phyloP scores from a whole-genome alignment of 2,113 vertebrate species.

The Nyctereutes procyonoides region DNA sequence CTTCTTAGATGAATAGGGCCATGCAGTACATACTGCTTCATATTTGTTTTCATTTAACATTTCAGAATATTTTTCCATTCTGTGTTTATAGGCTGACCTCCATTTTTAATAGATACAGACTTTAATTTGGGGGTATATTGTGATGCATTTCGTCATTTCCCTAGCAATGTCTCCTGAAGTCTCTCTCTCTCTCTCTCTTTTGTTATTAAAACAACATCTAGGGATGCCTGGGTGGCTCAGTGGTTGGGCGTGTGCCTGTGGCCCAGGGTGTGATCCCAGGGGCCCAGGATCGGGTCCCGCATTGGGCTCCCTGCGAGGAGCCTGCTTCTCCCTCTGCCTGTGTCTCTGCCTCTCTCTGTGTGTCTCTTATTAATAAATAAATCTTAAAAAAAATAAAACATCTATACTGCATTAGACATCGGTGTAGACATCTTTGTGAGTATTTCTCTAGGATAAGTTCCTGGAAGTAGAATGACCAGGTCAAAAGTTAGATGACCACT shows the following conservation, averaged over 20 bases:
- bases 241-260: too few relatives aligned
- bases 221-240: too few relatives aligned
- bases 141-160: not conserved
- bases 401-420: not conserved
- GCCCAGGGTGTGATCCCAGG: too few relatives aligned
- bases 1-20: not conserved
- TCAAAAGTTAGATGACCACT: not conserved
- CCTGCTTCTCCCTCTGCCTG: too few relatives aligned
- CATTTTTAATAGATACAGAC: not conserved
- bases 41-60: not conserved
- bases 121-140: not conserved
- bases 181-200: fast-evolving
- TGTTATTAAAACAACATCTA: not conserved
- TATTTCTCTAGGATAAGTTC: not conserved
- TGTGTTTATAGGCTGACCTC: not conserved
- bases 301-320: too few relatives aligned
- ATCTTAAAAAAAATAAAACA: too few relatives aligned
- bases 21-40: not conserved
- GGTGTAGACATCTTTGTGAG: not conserved
- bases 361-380: too few relatives aligned
- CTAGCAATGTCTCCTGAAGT: not conserved
- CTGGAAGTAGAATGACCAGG: not conserved
- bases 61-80: not conserved
- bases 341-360: too few relatives aligned
- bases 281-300: too few relatives aligned